Percentiles rank a stretch among this genome's conserved stretches.
These are phyloP conservation scores for Euproctis similis DNA, from an alignment of 2,888 invertebrate genomes.

Conservation along the genomic window DNA sequence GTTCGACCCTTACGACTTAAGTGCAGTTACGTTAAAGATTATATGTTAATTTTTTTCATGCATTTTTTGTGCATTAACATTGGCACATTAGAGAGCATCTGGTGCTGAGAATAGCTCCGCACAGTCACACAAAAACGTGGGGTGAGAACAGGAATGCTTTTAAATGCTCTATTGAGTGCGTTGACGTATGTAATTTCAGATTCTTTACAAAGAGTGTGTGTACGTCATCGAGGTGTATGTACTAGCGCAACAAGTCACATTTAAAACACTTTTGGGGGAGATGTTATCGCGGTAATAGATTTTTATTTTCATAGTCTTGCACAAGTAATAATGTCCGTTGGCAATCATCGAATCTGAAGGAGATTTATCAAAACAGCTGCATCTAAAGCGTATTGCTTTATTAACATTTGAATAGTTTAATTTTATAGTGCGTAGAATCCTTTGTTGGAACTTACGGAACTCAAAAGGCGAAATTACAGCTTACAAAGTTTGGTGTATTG, in stretches of 20 bases:
- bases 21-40: slow-evolving; percentile 15
- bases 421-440: no score
- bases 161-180: slow-evolving; percentile 56
- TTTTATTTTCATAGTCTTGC: slow-evolving; percentile 25
- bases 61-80: slow-evolving; percentile 30
- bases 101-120: slow-evolving; percentile 38
- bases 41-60: slow-evolving; percentile 16
- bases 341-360: slow-evolving; percentile 22
- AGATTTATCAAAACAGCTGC: slow-evolving; percentile 21
- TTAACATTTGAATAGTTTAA: slow-evolving; percentile 7
- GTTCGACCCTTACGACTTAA: slow-evolving; percentile 8
- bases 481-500: no score
- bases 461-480: no score
- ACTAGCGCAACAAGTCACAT: not conserved
- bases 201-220: slow-evolving; percentile 49
- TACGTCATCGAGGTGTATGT: slow-evolving; percentile 25
- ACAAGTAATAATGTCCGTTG: slow-evolving; percentile 27
- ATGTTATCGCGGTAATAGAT: slow-evolving; percentile 29
- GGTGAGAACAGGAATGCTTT: slow-evolving; percentile 47
- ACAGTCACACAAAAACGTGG: slow-evolving; percentile 37
- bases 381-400: slow-evolving; percentile 19
- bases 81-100: slow-evolving; percentile 34
- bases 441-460: no score
- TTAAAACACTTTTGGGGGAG: slow-evolving; percentile 27
- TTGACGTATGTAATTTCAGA: slow-evolving; percentile 65